A percentile compares a stretch with the other conserved stretches of the same genome.
phyloP scores from a whole-genome alignment of 2,888 invertebrate genomes.

The Acleris sparsana region DNA sequence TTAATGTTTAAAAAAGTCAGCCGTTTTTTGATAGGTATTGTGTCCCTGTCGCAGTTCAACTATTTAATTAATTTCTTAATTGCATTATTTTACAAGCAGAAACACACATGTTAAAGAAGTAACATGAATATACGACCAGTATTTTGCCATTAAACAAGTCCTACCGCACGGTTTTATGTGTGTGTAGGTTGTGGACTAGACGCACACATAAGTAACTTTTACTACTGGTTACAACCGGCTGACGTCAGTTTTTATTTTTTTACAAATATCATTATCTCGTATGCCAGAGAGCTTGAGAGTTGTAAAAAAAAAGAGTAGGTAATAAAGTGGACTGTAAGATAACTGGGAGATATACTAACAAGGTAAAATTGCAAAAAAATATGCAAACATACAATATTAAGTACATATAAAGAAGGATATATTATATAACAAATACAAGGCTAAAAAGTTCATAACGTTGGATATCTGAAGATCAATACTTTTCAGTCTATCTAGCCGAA shows the following conservation, averaged over 20 bases:
- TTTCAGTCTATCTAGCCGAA: too few species aligned
- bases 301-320: neutral
- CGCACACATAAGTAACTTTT: slow-evolving; percentile 11
- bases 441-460: too few species aligned
- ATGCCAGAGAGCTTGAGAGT: slow-evolving; percentile 16
- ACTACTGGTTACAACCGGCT: slow-evolving; percentile 10
- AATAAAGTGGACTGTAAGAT: neutral
- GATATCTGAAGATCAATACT: too few species aligned
- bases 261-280: slow-evolving; percentile 2
- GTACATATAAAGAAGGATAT: too few species aligned
- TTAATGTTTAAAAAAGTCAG: too few species aligned
- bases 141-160: slow-evolving; percentile 11
- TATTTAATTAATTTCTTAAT: neutral
- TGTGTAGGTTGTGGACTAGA: slow-evolving; percentile 16
- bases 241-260: slow-evolving; percentile 12
- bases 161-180: slow-evolving; percentile 16
- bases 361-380: too few species aligned
- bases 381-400: too few species aligned
- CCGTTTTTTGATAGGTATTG: too few species aligned
- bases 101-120: neutral
- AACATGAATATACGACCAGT: slow-evolving; percentile 13
- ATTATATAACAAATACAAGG: too few species aligned
- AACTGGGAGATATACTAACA: too few species aligned
- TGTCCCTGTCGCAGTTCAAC: too few species aligned
- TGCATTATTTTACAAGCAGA: neutral